phyloP scores from a whole-genome alignment of 1,140 invertebrate species.

The Cydia splendana region DNA sequence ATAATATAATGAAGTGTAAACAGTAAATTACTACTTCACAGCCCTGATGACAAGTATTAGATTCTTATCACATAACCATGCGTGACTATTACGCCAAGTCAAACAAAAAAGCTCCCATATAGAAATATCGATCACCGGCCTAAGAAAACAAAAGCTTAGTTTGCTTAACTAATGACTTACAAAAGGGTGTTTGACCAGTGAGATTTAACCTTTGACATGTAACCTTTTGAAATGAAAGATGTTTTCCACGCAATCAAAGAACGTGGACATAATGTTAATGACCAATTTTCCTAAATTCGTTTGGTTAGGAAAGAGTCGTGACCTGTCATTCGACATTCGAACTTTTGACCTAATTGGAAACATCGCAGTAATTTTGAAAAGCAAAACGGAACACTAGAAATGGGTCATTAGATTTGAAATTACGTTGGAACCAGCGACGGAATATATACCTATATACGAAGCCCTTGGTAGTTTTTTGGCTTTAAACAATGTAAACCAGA shows the following conservation, averaged over 20 bases:
- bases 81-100: not conserved
- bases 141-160: not conserved
- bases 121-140: constrained; percentile 13
- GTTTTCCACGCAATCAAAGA: constrained; percentile 9
- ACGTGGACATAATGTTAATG: not conserved
- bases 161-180: not conserved
- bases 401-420: too few species aligned
- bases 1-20: not conserved
- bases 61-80: not conserved
- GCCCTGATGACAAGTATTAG: not conserved
- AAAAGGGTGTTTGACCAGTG: not conserved
- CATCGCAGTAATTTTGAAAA: too few species aligned
- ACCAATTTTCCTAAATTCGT: not conserved
- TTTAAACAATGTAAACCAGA: too few species aligned
- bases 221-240: not conserved
- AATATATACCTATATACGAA: too few species aligned
- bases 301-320: not conserved
- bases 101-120: not conserved
- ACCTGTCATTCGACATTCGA: not conserved
- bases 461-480: too few species aligned
- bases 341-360: constrained; percentile 5
- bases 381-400: too few species aligned
- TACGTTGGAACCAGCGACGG: too few species aligned
- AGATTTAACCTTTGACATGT: not conserved
- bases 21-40: not conserved